Conservation (phyloP, 2,113 vertebrate species). For the Argyrosomus japonicus region DNA sequence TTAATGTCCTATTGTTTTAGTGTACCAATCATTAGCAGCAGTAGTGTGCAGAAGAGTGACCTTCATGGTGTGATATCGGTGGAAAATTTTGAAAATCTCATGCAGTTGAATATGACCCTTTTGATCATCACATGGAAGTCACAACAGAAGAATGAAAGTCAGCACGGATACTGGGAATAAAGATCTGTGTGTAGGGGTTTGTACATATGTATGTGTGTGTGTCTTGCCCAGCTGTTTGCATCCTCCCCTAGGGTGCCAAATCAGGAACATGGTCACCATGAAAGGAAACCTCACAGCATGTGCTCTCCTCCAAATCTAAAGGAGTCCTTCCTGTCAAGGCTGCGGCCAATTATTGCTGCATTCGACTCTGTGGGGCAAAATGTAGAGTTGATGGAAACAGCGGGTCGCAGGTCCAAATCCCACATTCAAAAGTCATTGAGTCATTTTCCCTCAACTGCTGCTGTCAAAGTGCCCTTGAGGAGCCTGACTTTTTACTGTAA, state of each 20-base stretch:
- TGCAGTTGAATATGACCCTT: background rate
- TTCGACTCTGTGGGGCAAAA: constrained; percentile 8
- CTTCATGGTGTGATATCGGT: background rate
- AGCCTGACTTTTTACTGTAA: background rate
- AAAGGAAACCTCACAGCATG: constrained; percentile 54
- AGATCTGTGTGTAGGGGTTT: background rate
- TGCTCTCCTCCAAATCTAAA: constrained; percentile 42
- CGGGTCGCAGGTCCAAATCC: constrained; percentile 7
- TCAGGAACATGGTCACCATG: constrained; percentile 56
- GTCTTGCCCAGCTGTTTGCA: constrained; percentile 50
- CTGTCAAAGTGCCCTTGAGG: constrained; percentile 25
- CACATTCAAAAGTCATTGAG: background rate
- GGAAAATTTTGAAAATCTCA: background rate
- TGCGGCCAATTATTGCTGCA: constrained; percentile 36
- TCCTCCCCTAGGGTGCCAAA: constrained; percentile 48
- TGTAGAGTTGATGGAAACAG: background rate
- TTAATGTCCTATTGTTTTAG: background rate
- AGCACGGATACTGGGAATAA: constrained; percentile 8
- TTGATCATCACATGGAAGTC: constrained; percentile 22
- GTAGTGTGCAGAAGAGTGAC: background rate
- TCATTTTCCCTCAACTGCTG: background rate
- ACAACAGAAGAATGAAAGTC: constrained; percentile 18
- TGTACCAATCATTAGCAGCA: background rate
- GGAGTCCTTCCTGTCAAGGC: constrained; percentile 21
- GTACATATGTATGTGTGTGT: background rate